Evolutionary conservation across 2,797 vertebrate genomes (phyloP).

Genomic region (Paguma larvata): DNA sequence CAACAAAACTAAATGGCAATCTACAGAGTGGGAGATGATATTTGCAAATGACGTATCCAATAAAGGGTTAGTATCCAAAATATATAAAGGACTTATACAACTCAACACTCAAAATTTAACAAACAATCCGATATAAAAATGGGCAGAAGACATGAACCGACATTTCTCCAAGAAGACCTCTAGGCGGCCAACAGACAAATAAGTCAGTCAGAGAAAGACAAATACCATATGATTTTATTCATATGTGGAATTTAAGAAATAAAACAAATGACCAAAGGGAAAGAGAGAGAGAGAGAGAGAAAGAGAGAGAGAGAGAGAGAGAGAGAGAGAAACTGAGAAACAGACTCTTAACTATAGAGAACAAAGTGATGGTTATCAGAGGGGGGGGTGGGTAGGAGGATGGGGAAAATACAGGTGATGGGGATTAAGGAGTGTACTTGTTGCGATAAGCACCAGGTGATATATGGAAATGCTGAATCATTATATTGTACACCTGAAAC

Average conservation of each 20-base stretch:
- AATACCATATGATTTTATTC: not conserved
- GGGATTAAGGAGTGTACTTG: not conserved
- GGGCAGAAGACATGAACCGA: not conserved
- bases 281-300: not conserved
- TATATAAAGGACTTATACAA: not conserved
- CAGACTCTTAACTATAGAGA: not conserved
- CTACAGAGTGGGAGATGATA: not conserved
- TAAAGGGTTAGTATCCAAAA: not conserved
- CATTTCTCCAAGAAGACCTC: not conserved
- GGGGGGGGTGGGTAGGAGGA: not conserved
- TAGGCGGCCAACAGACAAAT: not conserved
- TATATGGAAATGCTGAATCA: not conserved
- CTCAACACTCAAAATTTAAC: not conserved
- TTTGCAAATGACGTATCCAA: not conserved
- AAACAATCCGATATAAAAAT: not conserved
- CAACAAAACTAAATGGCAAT: not conserved
- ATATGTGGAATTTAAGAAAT: not conserved
- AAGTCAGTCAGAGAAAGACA: not conserved
- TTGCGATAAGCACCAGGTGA: not conserved
- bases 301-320: not conserved
- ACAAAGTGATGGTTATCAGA: not conserved
- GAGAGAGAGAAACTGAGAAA: not conserved
- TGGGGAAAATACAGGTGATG: not conserved
- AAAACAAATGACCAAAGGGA: not conserved
- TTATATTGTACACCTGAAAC: not conserved